phyloP scores from a whole-genome alignment of 1,140 invertebrate species.

The Philaenus spumarius region DNA sequence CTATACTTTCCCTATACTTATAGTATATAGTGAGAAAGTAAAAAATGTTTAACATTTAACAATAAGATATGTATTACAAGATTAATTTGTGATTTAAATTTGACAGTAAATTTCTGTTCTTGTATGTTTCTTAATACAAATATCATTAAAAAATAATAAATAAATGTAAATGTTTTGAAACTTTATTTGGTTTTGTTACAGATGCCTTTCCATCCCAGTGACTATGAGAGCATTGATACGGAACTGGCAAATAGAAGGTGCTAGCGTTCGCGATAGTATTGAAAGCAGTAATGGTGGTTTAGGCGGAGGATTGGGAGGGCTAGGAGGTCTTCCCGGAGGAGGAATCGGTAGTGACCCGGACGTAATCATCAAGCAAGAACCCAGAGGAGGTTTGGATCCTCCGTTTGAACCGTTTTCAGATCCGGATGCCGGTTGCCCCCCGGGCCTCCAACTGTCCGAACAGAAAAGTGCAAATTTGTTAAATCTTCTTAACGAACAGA shows the following conservation, averaged over 20 bases:
- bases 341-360: constrained; percentile 31
- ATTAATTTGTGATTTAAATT: too few relatives aligned
- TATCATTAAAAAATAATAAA: too few relatives aligned
- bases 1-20: too few relatives aligned
- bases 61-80: too few relatives aligned
- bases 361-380: constrained; percentile 48
- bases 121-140: too few relatives aligned
- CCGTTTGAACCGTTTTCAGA: constrained; percentile 6
- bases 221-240: constrained; percentile 69
- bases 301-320: constrained; percentile 7
- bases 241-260: constrained; percentile 45
- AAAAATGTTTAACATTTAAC: too few relatives aligned
- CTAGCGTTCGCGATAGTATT: not conserved
- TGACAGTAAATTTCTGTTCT: too few relatives aligned
- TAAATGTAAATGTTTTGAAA: constrained; percentile 16
- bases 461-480: constrained; percentile 1
- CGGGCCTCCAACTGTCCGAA: constrained; percentile 3
- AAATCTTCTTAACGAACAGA: constrained; percentile 6
- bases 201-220: constrained; percentile 85
- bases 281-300: constrained; percentile 14
- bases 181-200: constrained; percentile 34
- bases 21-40: too few relatives aligned
- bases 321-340: constrained; percentile 15
- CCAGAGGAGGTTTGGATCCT: constrained; percentile 33
- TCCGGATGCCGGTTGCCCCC: not conserved